Conservation (phyloP, 1,140 invertebrate species). For the Penaeus chinensis region DNA sequence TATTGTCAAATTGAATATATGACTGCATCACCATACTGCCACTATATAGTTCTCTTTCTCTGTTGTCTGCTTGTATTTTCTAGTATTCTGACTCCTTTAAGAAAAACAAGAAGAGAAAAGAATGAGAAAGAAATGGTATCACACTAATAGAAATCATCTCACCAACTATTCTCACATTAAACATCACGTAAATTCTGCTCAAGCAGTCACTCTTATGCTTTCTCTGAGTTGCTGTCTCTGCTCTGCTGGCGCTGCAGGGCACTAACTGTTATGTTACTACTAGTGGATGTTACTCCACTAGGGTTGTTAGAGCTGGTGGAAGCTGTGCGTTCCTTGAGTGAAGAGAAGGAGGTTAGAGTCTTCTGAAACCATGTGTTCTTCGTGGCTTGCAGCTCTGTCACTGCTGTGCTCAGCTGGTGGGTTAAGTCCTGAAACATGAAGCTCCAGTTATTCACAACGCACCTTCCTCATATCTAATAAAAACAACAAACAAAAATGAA, state of each 20-base stretch:
- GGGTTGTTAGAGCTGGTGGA: slow-evolving; percentile 67
- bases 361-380: slow-evolving; percentile 90
- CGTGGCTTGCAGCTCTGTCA: slow-evolving; percentile 83
- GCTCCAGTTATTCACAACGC: neutral
- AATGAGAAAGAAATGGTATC: no score
- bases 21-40: no score
- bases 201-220: slow-evolving; percentile 15
- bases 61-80: no score
- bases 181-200: neutral
- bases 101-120: no score
- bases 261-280: neutral
- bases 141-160: neutral
- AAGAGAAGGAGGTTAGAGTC: slow-evolving; percentile 80
- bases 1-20: no score
- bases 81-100: no score
- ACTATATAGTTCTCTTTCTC: no score
- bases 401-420: slow-evolving; percentile 87
- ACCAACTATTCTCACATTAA: neutral
- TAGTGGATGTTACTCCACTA: slow-evolving; percentile 65
- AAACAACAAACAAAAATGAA: neutral
- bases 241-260: slow-evolving; percentile 41
- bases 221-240: slow-evolving; percentile 43
- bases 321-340: slow-evolving; percentile 67
- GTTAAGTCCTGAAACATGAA: slow-evolving; percentile 79
- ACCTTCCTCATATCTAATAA: no score